A percentile compares a stretch with the other conserved stretches of the same genome.
Conservation (phyloP, 1,140 invertebrate species). For the Achatina immaculata region DNA sequence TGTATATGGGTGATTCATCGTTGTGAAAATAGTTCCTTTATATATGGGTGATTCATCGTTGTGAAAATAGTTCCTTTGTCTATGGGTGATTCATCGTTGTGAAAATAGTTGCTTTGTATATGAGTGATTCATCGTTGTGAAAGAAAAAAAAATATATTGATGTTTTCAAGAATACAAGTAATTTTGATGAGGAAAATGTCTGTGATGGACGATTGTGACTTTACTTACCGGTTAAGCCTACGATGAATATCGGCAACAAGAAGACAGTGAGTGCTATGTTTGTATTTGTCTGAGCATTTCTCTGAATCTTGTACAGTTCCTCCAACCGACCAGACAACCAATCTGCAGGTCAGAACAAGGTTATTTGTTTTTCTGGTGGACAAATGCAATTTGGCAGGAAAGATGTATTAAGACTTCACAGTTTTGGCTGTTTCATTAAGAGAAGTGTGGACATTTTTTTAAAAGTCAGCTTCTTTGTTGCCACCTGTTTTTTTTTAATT, state of each 20-base stretch:
- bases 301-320: neutral
- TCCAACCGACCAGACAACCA: slow-evolving; percentile 6
- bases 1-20: too few relatives aligned
- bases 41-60: neutral
- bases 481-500: too few relatives aligned
- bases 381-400: too few relatives aligned
- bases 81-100: neutral
- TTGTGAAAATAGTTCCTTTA: neutral
- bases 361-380: too few relatives aligned
- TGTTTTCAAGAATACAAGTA: neutral
- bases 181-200: too few relatives aligned
- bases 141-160: neutral
- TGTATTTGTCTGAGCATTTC: neutral
- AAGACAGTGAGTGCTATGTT: neutral
- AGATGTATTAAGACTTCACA: too few relatives aligned
- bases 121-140: neutral
- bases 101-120: neutral
- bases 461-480: too few relatives aligned
- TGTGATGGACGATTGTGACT: too few relatives aligned
- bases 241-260: neutral
- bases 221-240: neutral
- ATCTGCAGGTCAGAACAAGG: too few relatives aligned
- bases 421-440: too few relatives aligned
- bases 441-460: too few relatives aligned
- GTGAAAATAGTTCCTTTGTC: neutral